phyloP scores from a whole-genome alignment of 2,113 vertebrate genomes.

The Hippoglossus stenolepis region DNA sequence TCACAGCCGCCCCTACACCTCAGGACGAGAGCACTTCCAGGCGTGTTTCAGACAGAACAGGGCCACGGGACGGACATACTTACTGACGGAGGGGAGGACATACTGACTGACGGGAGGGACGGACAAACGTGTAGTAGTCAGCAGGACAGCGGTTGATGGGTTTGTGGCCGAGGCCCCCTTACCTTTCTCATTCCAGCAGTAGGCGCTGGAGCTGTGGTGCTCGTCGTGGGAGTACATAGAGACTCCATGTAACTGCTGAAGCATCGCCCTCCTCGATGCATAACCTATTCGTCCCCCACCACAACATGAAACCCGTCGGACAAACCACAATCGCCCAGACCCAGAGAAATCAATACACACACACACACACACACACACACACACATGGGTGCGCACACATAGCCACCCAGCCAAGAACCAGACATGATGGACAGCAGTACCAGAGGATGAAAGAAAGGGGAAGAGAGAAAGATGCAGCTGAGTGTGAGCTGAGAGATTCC shows the following conservation, averaged over 20 bases:
- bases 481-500: constrained; percentile 52
- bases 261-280: constrained; percentile 89
- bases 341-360: constrained; percentile 32
- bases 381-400: constrained; percentile 12
- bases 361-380: constrained; percentile 21
- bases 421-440: constrained; percentile 66
- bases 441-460: constrained; percentile 70
- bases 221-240: constrained; percentile 89
- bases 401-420: constrained; percentile 34
- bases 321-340: constrained; percentile 37
- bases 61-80: constrained; percentile 62
- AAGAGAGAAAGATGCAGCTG: constrained; percentile 70
- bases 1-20: background rate
- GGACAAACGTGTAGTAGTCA: constrained; percentile 39
- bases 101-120: constrained; percentile 27
- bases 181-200: constrained; percentile 85
- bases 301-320: constrained; percentile 75
- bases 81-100: constrained; percentile 37
- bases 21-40: constrained; percentile 15
- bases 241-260: constrained; percentile 89
- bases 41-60: constrained; percentile 52
- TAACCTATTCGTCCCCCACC: constrained; percentile 80
- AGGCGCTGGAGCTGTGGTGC: constrained; percentile 78
- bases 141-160: constrained; percentile 54
- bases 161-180: constrained; percentile 76